Base-by-base conservation (phyloP, 1,140 invertebrate species). In the Subanguina moxae region DNA sequence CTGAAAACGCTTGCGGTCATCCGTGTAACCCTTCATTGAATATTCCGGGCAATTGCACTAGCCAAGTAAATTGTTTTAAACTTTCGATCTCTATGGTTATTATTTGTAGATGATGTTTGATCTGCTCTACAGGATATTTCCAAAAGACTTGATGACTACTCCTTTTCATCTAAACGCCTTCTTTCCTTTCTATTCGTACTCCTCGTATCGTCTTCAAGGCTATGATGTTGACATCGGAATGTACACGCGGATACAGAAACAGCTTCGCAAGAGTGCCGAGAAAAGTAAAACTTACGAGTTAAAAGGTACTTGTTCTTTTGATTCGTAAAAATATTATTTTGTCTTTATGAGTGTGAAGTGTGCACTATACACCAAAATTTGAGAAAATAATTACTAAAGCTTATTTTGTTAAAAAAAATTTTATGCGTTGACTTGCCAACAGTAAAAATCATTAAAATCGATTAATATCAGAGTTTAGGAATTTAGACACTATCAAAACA, bases 111-210 rank as follows among this genome's bases (percentile, higher is more conserved):
- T 61, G 58, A 78, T 80, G 72, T 78, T 80, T 48, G 80, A 82
- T 68, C 56, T 82, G 0, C 82, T 82, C 72, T 82, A 82, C 65
- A 73, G 80, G 25, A 77, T 82, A 11, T 67, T 82, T 27, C 80
- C 80, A n/a, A 65, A 65, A 13, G 73, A 82, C 67, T 27, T 82
- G 19, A 57, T 68, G 21, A 42, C 42, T 1, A 17, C 38, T 21
- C 80, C 78, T 15, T 65, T 82, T 57, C 68, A 71, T 27, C 38
- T 82, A 28, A 82, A 82, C 59, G 70, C 73, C 15, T 82, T 82
- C 46, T 62, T 82, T 15, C 81, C 80, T 17, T 57, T 82, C 21
- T 82, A 75, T 59, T 75, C 80, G 0, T 76, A 64, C 65, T 61
- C 74, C 32, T 43, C 74, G 1, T 76, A 76, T 67, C 65, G 63